These are phyloP conservation scores for Strigops habroptila DNA, from an alignment of 2,113 vertebrate genomes.

Conservation along the genomic window DNA sequence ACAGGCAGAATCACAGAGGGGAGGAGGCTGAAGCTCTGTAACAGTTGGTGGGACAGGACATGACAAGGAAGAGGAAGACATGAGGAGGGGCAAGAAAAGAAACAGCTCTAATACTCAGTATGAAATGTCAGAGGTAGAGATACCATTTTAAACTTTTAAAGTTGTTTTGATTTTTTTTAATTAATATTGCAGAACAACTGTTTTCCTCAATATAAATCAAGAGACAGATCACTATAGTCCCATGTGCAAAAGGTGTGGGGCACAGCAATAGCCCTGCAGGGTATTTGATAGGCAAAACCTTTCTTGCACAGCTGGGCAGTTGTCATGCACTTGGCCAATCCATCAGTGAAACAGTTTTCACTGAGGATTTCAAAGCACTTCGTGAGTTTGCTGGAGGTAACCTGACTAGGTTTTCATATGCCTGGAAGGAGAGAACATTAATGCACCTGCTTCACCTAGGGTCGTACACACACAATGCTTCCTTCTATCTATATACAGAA, in stretches of 20 bases:
- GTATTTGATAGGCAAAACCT: neutral
- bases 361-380: neutral
- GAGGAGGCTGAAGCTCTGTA: neutral
- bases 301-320: neutral
- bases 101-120: neutral
- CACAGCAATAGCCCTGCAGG: neutral
- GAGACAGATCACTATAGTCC: neutral
- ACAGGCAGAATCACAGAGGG: neutral
- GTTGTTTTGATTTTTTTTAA: neutral
- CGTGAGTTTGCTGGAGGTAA: neutral
- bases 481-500: neutral
- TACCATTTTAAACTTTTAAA: neutral
- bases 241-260: neutral
- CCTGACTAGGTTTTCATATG: neutral
- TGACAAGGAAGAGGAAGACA: neutral
- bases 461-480: neutral
- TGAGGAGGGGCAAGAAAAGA: neutral
- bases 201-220: neutral
- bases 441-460: neutral
- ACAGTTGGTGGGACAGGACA: neutral
- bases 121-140: neutral
- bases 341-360: neutral
- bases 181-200: neutral
- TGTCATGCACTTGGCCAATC: neutral
- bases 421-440: neutral